Percentiles rank a stretch among this genome's conserved stretches.
Conservation (phyloP, 2,888 invertebrate species). For the Sarcophaga subvicina region DNA sequence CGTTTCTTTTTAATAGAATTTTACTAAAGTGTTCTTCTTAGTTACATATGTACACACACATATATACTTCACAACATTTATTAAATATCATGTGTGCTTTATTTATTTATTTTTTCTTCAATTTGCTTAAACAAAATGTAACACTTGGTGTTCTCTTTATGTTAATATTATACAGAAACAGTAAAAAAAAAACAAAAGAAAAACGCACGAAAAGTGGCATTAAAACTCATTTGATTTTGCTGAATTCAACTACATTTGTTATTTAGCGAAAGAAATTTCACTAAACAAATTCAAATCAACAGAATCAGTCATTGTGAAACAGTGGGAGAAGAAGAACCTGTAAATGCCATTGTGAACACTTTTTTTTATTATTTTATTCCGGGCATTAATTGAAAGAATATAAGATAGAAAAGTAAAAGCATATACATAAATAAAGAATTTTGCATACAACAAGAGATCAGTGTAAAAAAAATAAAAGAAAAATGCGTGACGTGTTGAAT, state of each 20-base stretch:
- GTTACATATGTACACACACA: neutral
- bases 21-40: neutral
- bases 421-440: constrained; percentile 10
- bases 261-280: constrained; percentile 33
- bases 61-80: neutral
- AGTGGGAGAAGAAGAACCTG: constrained; percentile 71
- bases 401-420: constrained; percentile 24
- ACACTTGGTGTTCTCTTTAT: constrained; percentile 48
- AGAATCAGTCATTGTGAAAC: constrained; percentile 70
- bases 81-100: constrained; percentile 5
- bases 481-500: constrained; percentile 40
- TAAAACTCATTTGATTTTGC: constrained; percentile 53
- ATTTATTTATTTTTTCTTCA: constrained; percentile 22
- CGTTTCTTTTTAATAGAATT: no score
- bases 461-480: constrained; percentile 40
- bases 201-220: constrained; percentile 53
- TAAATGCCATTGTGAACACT: constrained; percentile 65
- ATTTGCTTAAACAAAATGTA: constrained; percentile 3
- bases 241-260: constrained; percentile 54
- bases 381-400: constrained; percentile 35
- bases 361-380: constrained; percentile 24
- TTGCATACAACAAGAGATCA: constrained; percentile 35
- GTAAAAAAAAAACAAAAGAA: neutral
- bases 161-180: neutral
- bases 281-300: constrained; percentile 44